Evolutionary conservation across 2,797 vertebrate genomes (phyloP).

Genomic region (Micropoecilia bifurca): DNA sequence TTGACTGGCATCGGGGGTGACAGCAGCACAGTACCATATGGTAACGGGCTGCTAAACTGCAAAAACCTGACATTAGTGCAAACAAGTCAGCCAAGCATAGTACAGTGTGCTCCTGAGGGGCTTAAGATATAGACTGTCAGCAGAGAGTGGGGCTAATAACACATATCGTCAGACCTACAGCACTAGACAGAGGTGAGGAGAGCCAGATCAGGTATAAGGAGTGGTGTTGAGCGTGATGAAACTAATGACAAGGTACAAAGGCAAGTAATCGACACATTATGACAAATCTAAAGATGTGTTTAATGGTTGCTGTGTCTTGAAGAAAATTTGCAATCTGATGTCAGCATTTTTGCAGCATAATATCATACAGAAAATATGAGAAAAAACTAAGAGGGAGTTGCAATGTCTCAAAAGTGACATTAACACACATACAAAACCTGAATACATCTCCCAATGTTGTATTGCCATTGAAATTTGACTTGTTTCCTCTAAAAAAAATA

Average conservation of each 20-base stretch:
- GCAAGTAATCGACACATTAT: constrained; percentile 29
- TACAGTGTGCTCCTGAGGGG: constrained; percentile 76
- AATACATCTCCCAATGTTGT: constrained; percentile 14
- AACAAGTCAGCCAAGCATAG: constrained; percentile 82
- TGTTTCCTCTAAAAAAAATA: constrained; percentile 18
- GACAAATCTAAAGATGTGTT: constrained; percentile 19
- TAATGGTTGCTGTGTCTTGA: constrained; percentile 2
- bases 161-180: constrained; percentile 64
- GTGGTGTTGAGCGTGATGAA: constrained; percentile 46
- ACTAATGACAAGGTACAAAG: constrained; percentile 43
- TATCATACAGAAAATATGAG: constrained; percentile 13
- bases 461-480: constrained; percentile 20
- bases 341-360: constrained; percentile 17
- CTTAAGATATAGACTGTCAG: constrained; percentile 80
- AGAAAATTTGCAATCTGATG: constrained; percentile 15
- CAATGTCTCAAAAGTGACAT: constrained; percentile 19
- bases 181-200: constrained; percentile 42
- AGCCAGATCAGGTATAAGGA: constrained; percentile 49
- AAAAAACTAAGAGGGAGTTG: constrained; percentile 20
- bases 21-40: constrained; percentile 81
- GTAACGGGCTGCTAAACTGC: constrained; percentile 78
- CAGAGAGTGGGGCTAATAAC: constrained; percentile 75
- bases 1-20: constrained; percentile 82
- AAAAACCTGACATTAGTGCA: constrained; percentile 83
- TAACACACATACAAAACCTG: constrained; percentile 2